These are phyloP conservation scores for Cephus rjabovi DNA, from an alignment of 2,888 invertebrate species.

Conservation along the genomic window DNA sequence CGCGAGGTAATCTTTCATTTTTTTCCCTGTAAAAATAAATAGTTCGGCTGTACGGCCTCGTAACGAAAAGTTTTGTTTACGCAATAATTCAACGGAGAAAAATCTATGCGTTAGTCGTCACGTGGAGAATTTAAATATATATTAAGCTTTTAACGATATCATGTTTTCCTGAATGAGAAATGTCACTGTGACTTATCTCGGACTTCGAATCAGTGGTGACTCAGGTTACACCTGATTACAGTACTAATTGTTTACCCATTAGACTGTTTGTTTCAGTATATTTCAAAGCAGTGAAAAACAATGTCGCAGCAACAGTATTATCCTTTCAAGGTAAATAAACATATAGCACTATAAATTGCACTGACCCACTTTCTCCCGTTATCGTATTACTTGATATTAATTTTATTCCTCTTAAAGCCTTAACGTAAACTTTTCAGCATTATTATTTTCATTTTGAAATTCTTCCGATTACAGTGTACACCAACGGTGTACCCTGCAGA, in stretches of 20 bases:
- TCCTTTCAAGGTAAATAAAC: conserved; percentile 82
- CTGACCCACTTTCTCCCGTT: conserved; percentile 28
- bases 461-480: conserved; percentile 74
- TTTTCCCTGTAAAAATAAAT: not conserved
- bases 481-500: conserved; percentile 90
- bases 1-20: conserved; percentile 22
- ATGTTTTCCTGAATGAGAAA: no score
- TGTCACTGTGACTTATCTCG: not conserved
- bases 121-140: no score
- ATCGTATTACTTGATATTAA: no score
- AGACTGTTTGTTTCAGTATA: conserved; percentile 20
- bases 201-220: conserved; percentile 22
- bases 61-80: no score
- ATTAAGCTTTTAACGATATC: no score
- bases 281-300: conserved; percentile 52
- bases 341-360: conserved; percentile 13
- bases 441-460: conserved; percentile 30
- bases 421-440: no score
- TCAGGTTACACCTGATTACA: conserved; percentile 5
- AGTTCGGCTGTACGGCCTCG: no score
- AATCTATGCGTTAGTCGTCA: no score
- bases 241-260: conserved; percentile 1
- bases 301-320: conserved; percentile 87
- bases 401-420: no score
- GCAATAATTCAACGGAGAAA: no score